phyloP scores from a whole-genome alignment of 2,797 vertebrate species.

The Eidolon dupreanum region DNA sequence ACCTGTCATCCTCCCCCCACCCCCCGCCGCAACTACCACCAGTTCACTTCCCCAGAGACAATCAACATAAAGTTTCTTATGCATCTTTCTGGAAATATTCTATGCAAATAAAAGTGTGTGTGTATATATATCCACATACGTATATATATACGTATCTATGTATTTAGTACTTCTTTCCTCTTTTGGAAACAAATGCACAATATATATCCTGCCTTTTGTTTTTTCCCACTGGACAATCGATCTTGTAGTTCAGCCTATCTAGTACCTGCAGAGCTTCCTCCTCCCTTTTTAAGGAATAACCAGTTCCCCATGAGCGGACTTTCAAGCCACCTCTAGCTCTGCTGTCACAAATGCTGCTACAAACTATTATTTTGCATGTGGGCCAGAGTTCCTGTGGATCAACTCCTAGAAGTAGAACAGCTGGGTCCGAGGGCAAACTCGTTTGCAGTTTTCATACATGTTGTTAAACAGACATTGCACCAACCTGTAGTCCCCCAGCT shows the following conservation, averaged over 20 bases:
- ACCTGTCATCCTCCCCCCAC: neutral
- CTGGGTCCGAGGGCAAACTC: neutral
- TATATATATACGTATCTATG: neutral
- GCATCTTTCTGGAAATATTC: conserved; percentile 39
- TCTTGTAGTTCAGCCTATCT: neutral
- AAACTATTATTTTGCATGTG: neutral
- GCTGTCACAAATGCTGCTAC: neutral
- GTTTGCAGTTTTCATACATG: neutral
- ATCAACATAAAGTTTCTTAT: neutral
- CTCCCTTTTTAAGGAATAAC: neutral
- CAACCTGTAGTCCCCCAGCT: neutral
- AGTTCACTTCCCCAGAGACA: neutral
- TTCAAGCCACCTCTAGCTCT: neutral
- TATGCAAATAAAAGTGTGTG: conserved; percentile 28
- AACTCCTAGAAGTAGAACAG: neutral
- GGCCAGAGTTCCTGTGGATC: neutral
- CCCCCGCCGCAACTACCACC: neutral
- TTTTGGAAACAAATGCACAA: conserved; percentile 27
- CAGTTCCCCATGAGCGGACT: neutral
- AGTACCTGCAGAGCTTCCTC: neutral
- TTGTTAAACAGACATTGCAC: neutral
- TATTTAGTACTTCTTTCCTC: conserved; percentile 11
- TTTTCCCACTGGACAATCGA: neutral
- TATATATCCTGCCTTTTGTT: neutral
- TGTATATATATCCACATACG: neutral